Evolutionary conservation across 2,797 vertebrate genomes (phyloP), one percentile per base, ranked within the genome.

Genomic region (Pseudochirops corinnae): DNA sequence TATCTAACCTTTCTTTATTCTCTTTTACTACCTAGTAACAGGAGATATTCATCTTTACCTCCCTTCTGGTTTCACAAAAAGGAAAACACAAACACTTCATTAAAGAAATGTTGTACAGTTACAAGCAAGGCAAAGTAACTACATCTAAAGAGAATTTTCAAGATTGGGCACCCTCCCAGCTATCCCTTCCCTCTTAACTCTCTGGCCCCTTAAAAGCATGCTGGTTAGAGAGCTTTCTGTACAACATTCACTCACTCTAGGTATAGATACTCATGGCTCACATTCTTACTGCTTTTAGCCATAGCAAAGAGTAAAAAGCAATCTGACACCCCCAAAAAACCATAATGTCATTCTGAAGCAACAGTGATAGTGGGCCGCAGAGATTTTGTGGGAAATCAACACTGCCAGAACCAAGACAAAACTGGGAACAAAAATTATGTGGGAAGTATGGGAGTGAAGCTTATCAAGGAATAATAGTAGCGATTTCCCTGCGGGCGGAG

Each of bases 161-260:
- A 92, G 90, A 92, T 95, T 92, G 98, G 96, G 96, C 95, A 95
- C 91, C 87, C 93, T 94, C 91, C 97, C 97, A 97, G 91, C 57
- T 97, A 95, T 97, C 97, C 56, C 31, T 10, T n/a, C 67, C 29
- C 26, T 5, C 55, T 93, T 93, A 56, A 1, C 91, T 90, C 82
- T 95, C 26, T 92, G 33, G 90, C 52, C 90, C 55, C 55, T 18
- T 55, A 58, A 92, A 97, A 96, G 93, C 92, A 95, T 97, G 24
- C 93, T 97, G 95, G 96, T 94, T 96, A 96, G 93, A 92, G 96
- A 97, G 46, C 90, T 96, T 96, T 97, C 97, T 93, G 95, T 98
- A 52, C 57, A 95, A 93, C 96, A 97, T 87, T 57, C 39, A 58
- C 56, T 58, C 74, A 29, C 3, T 90, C 97, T 74, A 82, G 67